Conservation (phyloP, 2,113 vertebrate species). For the Heterocephalus glaber region DNA sequence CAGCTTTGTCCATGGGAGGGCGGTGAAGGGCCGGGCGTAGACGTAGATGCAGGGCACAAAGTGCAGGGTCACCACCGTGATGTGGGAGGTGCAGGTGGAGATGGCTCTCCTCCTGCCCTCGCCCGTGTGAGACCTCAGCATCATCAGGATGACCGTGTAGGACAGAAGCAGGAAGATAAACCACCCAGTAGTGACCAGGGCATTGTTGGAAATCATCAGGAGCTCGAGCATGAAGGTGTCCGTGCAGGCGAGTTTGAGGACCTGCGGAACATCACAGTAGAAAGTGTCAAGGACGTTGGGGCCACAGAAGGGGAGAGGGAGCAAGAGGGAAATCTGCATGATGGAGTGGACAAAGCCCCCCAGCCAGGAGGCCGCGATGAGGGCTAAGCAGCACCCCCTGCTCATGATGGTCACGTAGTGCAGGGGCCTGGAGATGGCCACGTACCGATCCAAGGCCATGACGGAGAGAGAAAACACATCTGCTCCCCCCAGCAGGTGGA, state of each 20-base stretch:
- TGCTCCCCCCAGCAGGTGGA: conserved; percentile 64
- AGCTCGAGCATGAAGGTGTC: neutral
- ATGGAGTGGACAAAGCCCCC: conserved; percentile 21
- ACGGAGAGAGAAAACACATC: conserved; percentile 39
- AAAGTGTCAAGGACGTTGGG: conserved; percentile 12
- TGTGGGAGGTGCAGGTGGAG: conserved; percentile 77
- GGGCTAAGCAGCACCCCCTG: neutral
- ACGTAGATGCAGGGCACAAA: conserved; percentile 75
- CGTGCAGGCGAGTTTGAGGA: neutral
- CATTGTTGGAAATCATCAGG: conserved; percentile 53
- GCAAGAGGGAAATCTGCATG: neutral
- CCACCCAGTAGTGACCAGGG: neutral
- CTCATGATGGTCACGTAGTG: conserved; percentile 41
- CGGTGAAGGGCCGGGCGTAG: conserved; percentile 70
- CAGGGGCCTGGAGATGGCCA: conserved; percentile 24
- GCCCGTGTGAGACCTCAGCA: neutral
- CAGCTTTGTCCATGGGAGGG: conserved; percentile 67
- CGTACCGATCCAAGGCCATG: neutral
- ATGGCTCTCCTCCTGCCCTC: conserved; percentile 65
- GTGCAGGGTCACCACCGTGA: conserved; percentile 72
- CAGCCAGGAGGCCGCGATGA: neutral
- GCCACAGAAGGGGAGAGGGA: conserved; percentile 16
- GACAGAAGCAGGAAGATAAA: conserved; percentile 16
- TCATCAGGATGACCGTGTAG: neutral
- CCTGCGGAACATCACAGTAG: conserved; percentile 49